Evolutionary conservation across 2,888 invertebrate genomes (phyloP).

Genomic region (Andrena haemorrhoa): DNA sequence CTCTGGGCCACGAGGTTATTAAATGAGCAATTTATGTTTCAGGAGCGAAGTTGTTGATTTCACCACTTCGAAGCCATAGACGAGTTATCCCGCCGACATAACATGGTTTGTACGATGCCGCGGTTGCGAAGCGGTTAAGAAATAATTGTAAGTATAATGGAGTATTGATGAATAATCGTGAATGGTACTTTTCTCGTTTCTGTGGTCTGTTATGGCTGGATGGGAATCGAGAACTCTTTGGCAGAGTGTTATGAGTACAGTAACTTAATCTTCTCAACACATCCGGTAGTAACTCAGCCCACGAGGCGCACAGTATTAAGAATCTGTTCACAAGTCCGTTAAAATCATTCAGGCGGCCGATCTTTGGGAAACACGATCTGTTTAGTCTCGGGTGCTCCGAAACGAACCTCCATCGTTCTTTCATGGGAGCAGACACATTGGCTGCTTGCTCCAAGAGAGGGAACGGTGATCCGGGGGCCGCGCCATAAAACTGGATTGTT

Average conservation of each 20-base stretch:
- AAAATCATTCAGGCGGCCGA: constrained; percentile 77
- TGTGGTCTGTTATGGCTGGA: background rate
- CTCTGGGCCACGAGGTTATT: too few relatives aligned
- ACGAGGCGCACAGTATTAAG: constrained; percentile 61
- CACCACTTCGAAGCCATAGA: too few relatives aligned
- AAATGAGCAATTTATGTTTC: too few relatives aligned
- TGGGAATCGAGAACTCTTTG: constrained; percentile 41
- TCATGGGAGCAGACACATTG: constrained; percentile 72
- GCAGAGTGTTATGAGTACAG: constrained; percentile 53
- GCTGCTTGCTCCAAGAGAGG: constrained; percentile 63
- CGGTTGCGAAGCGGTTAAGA: too few relatives aligned
- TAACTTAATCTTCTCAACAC: constrained; percentile 71
- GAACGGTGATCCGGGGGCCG: constrained; percentile 47
- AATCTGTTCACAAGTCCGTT: constrained; percentile 75
- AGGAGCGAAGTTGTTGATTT: too few relatives aligned
- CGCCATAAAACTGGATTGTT: constrained; percentile 65
- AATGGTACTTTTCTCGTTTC: background rate
- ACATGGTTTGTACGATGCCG: too few relatives aligned
- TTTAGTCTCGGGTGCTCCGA: constrained; percentile 76
- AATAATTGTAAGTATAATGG: too few relatives aligned
- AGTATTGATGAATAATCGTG: too few relatives aligned
- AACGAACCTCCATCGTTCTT: constrained; percentile 66
- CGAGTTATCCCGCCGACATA: too few relatives aligned
- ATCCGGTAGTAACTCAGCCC: constrained; percentile 54
- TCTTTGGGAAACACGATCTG: constrained; percentile 81